A percentile compares a stretch with the other conserved stretches of the same genome.
These are phyloP conservation scores for Dryomyza anilis DNA, from an alignment of 2,888 invertebrate genomes.

Conservation along the genomic window DNA sequence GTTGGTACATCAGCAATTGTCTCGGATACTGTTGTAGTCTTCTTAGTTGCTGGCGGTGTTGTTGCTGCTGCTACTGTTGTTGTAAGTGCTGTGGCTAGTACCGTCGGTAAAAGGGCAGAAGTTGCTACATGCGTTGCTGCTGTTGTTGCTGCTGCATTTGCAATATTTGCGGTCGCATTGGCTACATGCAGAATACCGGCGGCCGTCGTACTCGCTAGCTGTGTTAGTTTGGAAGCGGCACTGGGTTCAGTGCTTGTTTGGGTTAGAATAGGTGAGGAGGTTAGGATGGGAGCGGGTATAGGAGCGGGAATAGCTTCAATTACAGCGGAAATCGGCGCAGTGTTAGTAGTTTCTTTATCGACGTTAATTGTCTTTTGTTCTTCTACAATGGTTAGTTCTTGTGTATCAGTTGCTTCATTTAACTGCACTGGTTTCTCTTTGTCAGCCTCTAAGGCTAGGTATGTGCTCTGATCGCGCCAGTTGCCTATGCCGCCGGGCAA, in stretches of 20 bases:
- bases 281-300: conserved; percentile 1
- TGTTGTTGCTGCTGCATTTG: conserved; percentile 42
- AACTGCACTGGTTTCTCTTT: conserved; percentile 19
- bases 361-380: background rate
- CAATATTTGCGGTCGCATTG: conserved; percentile 44
- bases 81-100: conserved; percentile 27
- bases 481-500: conserved; percentile 80
- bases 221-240: conserved; percentile 55
- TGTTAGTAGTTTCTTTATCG: conserved; percentile 17
- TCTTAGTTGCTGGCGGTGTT: conserved; percentile 23
- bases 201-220: conserved; percentile 55
- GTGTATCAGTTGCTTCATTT: conserved; percentile 16
- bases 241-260: conserved; percentile 38
- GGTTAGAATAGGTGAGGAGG: no score
- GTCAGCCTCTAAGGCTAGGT: conserved; percentile 67
- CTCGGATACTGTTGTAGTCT: conserved; percentile 12
- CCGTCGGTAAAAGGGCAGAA: conserved; percentile 40
- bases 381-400: conserved; percentile 9
- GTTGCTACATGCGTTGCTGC: conserved; percentile 45
- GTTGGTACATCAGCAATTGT: no score
- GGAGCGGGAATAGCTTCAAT: conserved; percentile 28
- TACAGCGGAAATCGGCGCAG: conserved; percentile 26
- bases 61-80: conserved; percentile 14
- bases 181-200: conserved; percentile 47
- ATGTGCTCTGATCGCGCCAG: conserved; percentile 82